phyloP scores from a whole-genome alignment of 2,113 vertebrate genomes.

The Archocentrus centrarchus region DNA sequence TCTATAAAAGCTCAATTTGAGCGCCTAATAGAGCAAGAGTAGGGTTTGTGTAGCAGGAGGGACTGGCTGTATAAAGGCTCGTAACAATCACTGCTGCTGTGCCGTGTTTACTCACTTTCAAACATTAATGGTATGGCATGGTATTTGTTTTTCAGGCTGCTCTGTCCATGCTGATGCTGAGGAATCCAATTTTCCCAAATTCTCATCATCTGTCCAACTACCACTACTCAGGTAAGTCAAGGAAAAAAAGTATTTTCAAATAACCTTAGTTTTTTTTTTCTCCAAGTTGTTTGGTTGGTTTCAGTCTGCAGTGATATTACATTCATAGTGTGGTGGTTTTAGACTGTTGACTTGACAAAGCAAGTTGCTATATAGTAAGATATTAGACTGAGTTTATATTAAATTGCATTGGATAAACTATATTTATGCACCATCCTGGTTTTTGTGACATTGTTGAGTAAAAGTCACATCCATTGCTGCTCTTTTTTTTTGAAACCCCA shows the following conservation, averaged over 20 bases:
- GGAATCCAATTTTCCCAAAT: constrained; percentile 82
- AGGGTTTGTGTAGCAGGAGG: background rate
- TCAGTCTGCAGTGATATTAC: background rate
- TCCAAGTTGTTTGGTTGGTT: background rate
- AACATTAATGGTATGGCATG: background rate
- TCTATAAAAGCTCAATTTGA: constrained; percentile 4
- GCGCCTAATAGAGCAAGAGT: background rate
- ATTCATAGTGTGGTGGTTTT: background rate
- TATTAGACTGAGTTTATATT: background rate
- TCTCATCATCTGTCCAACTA: constrained; percentile 87
- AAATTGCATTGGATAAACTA: background rate
- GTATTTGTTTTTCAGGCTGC: constrained; percentile 82
- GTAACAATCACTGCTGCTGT: background rate
- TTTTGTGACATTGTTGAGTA: background rate
- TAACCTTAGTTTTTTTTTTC: too few relatives aligned
- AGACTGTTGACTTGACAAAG: background rate
- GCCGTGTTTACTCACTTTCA: background rate
- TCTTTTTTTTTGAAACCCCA: background rate
- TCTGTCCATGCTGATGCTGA: constrained; percentile 89
- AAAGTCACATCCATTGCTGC: background rate
- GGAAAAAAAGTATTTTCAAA: too few relatives aligned
- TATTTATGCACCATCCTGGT: background rate
- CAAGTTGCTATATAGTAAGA: background rate
- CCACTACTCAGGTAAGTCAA: constrained; percentile 92
- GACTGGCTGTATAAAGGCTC: constrained; percentile 1